Evolutionary conservation across 2,888 invertebrate species (phyloP), one percentile per base, ranked within the genome.

Genomic region (Onchidella celtica): DNA sequence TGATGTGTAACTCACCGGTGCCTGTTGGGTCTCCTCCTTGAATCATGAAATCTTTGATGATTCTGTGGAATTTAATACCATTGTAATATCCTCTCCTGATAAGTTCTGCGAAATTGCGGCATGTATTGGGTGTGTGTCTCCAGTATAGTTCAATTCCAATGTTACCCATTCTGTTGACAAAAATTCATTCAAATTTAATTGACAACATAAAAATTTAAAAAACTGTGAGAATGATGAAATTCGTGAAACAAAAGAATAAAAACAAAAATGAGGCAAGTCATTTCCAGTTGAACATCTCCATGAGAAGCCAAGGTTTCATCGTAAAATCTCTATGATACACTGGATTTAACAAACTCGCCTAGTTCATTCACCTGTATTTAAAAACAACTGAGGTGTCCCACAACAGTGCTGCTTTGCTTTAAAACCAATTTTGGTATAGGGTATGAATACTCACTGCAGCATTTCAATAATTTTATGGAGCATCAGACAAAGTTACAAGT

Each of bases 101-200:
- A 36, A 99, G 94, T 93, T 99, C 99, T 82, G 98, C 98, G 94
- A 99, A 99, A 93, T 99, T 99, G 90, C 97, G 95, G 89, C 99
- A 99, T 0, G 99, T 99, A 87, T 96, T 95, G n/a, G 99, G 99
- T 0, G 99, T 96, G 92, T 99, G 99, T 92, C 97, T 97, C 99
- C 99, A 99, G 92, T 99, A 99, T 85, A 99, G 94, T 93, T 99
- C 99, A 72, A 99, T 94, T 0, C 96, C 95, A 73, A 99, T 95
- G 89, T 96, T 96, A 0, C 99, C 99, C 98, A 99, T 98, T 34
- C 94, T 94, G 84, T n/a, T n/a, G n/a, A 47, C n/a, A n/a, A n/a
- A n/a, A n/a, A n/a, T 36, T 72, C n/a, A n/a, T 57, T 38, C n/a
- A 38, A n/a, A 63, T n/a, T 11, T n/a, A 63, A n/a, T n/a, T n/a